Conservation (phyloP, 2,888 invertebrate species). For the Drosophila yooni region DNA sequence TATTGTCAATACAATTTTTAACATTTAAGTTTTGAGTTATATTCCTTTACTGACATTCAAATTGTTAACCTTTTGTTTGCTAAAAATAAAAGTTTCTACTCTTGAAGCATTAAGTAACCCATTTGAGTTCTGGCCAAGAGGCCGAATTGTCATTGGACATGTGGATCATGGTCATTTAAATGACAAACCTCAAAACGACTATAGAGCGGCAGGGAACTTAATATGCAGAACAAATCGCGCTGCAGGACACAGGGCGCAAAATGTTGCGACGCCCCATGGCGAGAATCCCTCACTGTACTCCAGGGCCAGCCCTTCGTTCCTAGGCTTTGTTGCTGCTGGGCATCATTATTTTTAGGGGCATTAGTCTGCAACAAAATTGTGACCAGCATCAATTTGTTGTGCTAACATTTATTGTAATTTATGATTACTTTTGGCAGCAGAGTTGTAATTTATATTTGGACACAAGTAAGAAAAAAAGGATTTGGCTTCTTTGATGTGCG, state of each 20-base stretch:
- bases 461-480: conserved; percentile 35
- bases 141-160: conserved; percentile 9
- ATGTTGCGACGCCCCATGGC: conserved; percentile 33
- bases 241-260: conserved; percentile 44
- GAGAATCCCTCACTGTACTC: conserved; percentile 13
- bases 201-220: conserved; percentile 54
- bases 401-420: conserved; percentile 72
- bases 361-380: conserved; percentile 35
- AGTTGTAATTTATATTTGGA: conserved; percentile 62
- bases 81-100: not conserved
- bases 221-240: conserved; percentile 71
- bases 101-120: conserved; percentile 1
- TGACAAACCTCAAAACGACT: conserved; percentile 37
- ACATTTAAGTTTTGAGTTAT: not conserved
- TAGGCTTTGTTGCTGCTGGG: conserved; percentile 9
- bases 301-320: not conserved
- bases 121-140: conserved; percentile 6
- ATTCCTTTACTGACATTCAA: not conserved
- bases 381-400: conserved; percentile 56
- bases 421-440: conserved; percentile 61
- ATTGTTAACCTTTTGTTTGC: not conserved
- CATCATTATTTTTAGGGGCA: conserved; percentile 51
- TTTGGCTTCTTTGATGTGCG: conserved; percentile 36
- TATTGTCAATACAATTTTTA: not conserved
- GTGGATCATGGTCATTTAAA: conserved; percentile 39